Evolutionary conservation across 2,888 invertebrate species (phyloP), one percentile per base, ranked within the genome.

Genomic region (Hypena proboscidalis): DNA sequence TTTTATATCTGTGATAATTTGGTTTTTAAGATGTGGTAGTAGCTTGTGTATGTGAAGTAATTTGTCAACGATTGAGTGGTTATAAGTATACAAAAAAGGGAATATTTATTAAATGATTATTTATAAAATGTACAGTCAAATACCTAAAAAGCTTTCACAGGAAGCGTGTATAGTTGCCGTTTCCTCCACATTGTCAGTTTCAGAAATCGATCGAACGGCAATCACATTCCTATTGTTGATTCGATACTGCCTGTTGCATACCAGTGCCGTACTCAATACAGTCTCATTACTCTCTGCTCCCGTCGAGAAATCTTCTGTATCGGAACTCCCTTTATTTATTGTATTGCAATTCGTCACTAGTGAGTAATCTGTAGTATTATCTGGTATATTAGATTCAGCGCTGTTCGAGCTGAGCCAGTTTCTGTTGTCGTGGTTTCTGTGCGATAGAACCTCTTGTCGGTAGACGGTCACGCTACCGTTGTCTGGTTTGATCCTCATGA

Each of bases 241-340:
- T 58, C 77, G 73, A 57, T 85, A 90, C 50, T 85, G 87, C 48
- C 62, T 77, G 59, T 90, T 89, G 64, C 81, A 90, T 56, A 89
- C 81, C 25, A 74, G 59, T 39, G 75, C 77, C 23, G 60, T 52
- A 49, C 67, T 75, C 37, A 67, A 47, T 41, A 68, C 67, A 25
- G 70, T 43, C 34, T 26, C 49, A 27, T 65, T 60, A 43, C 56
- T 59, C 31, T 56, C 41, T 29, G 13, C 57, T 10, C 30, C 45
- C 23, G 43, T 53, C 17, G 53, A 60, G 43, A 67, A 69, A 64
- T 73, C 78, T 51, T 72, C 69, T 39, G 61, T 52, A 31, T 68
- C 72, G 20, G 55, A 55, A 58, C 61, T 74, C 58, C 70, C 67
- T 57, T 63, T 63, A 49, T 71, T 74, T 50, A 69, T 57, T 41